Percentiles rank a stretch among this genome's conserved stretches.
phyloP scores from a whole-genome alignment of 2,113 vertebrate species.

The Orycteropus afer region DNA sequence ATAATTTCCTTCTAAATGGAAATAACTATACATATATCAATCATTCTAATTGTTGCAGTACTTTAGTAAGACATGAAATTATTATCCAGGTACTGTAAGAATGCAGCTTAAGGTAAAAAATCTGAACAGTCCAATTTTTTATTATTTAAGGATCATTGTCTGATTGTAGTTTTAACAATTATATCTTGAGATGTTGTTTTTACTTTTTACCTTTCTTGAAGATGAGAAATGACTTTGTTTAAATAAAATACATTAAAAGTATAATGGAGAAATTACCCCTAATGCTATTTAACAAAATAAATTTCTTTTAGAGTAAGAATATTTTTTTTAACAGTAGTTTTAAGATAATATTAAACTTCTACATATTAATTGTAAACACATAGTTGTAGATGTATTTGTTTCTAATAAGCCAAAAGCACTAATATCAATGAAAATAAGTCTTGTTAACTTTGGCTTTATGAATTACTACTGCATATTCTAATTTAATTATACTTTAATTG shows the following conservation, averaged over 20 bases:
- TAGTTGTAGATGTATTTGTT: slow-evolving; percentile 51
- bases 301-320: not conserved
- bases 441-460: slow-evolving; percentile 59
- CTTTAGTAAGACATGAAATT: slow-evolving; percentile 34
- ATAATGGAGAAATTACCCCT: not conserved
- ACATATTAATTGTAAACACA: slow-evolving; percentile 67
- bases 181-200: slow-evolving; percentile 51
- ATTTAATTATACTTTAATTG: slow-evolving; percentile 81
- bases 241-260: slow-evolving; percentile 56
- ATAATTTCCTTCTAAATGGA: slow-evolving; percentile 63
- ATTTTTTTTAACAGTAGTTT: slow-evolving; percentile 58
- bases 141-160: slow-evolving; percentile 27
- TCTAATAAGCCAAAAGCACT: slow-evolving; percentile 34
- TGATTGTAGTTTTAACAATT: slow-evolving; percentile 21
- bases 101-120: not conserved
- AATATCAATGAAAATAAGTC: slow-evolving; percentile 48
- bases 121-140: slow-evolving; percentile 10
- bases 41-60: slow-evolving; percentile 47
- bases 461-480: slow-evolving; percentile 78
- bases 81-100: not conserved
- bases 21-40: slow-evolving; percentile 58
- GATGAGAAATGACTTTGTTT: not conserved
- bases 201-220: slow-evolving; percentile 30
- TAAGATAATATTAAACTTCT: slow-evolving; percentile 67
- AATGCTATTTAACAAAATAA: not conserved